Conservation (phyloP, 2,113 vertebrate genomes). For the Physeter macrocephalus region DNA sequence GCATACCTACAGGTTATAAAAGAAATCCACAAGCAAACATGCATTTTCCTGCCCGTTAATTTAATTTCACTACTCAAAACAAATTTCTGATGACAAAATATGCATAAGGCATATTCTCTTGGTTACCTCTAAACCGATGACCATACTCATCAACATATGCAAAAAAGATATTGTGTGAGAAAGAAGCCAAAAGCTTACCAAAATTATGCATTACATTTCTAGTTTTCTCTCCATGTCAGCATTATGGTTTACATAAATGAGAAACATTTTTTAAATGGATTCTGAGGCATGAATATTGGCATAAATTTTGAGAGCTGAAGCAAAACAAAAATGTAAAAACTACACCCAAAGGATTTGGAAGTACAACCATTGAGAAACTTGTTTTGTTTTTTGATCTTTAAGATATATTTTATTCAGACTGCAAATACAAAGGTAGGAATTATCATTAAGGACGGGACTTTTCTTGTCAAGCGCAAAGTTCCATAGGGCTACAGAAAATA, state of each 20-base stretch:
- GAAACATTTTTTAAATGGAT: conserved; percentile 1
- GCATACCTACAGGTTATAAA: neutral
- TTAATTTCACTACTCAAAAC: neutral
- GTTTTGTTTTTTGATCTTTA: neutral
- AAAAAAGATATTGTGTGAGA: neutral
- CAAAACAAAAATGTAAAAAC: conserved; percentile 30
- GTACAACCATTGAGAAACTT: neutral
- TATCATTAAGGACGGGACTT: neutral
- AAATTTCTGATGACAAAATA: neutral
- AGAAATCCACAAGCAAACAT: neutral
- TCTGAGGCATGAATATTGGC: neutral
- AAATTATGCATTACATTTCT: conserved; percentile 18
- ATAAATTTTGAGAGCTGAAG: neutral
- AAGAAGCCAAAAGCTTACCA: neutral
- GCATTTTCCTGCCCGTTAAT: neutral
- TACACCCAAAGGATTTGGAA: neutral
- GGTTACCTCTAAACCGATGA: neutral
- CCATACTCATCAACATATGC: neutral
- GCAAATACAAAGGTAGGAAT: neutral
- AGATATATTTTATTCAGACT: neutral
- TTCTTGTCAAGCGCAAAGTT: neutral
- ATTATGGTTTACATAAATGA: neutral
- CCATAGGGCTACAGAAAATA: neutral
- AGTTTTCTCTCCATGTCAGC: neutral
- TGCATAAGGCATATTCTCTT: neutral